These are phyloP conservation scores for Drosophila auraria DNA, from an alignment of 1,140 invertebrate genomes.

Conservation along the genomic window DNA sequence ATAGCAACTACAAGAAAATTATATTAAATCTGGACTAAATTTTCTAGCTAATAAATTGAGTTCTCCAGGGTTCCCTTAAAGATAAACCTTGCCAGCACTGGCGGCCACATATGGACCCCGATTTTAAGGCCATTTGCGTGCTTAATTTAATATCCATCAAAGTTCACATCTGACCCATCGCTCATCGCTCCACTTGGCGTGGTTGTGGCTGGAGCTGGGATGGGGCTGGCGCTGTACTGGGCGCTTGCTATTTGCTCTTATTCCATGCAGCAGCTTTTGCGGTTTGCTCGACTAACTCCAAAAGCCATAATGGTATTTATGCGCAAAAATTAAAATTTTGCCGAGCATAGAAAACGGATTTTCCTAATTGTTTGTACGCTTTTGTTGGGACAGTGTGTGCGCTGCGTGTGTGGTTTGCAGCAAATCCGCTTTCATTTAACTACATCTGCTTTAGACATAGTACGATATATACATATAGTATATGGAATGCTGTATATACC, in stretches of 20 bases:
- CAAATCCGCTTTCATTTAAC: constrained; percentile 64
- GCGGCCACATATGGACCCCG: constrained; percentile 12
- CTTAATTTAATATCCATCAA: constrained; percentile 59
- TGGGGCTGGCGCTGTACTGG: not conserved
- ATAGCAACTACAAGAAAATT: not conserved
- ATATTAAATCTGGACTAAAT: not conserved
- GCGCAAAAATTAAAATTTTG: constrained; percentile 48
- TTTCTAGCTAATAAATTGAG: not conserved
- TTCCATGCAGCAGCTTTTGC: constrained; percentile 32
- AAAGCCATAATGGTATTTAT: constrained; percentile 52
- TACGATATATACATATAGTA: constrained; percentile 1
- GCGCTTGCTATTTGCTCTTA: constrained; percentile 15
- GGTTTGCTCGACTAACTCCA: constrained; percentile 30
- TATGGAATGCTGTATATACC: not conserved
- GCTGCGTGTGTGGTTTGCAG: constrained; percentile 23
- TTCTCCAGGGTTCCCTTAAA: not conserved
- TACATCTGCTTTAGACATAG: constrained; percentile 28
- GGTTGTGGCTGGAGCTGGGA: not conserved
- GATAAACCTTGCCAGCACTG: constrained; percentile 4
- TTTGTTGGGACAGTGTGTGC: constrained; percentile 15
- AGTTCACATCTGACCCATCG: constrained; percentile 26
- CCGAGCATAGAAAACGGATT: constrained; percentile 39
- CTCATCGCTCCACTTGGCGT: constrained; percentile 22
- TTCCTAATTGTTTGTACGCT: constrained; percentile 39
- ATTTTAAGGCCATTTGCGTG: constrained; percentile 45